Evolutionary conservation across 2,113 vertebrate species (phyloP), one percentile per base, ranked within the genome.

Genomic region (Microtus richardsoni): DNA sequence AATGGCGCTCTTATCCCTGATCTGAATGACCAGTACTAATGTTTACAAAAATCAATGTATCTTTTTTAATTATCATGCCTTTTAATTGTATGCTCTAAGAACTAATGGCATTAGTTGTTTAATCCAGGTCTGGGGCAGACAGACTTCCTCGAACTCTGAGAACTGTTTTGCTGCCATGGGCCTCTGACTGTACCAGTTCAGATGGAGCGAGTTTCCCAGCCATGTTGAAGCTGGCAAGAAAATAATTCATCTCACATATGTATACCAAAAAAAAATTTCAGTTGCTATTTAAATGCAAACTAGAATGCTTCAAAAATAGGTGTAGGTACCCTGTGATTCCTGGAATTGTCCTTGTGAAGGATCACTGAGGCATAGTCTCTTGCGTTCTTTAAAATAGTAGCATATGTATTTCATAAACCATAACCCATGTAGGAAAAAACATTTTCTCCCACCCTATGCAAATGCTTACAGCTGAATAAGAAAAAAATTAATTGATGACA

Each of bases 401-500:
- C 77, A n/a, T 90, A 71, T 85, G 92, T 93, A 94, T 89, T 97
- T 96, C 95, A 95, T 96, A 94, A 96, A 89, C 77, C 75, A 77
- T 66, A 80, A 39, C 68, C 84, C 85, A 64, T 73, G 12, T 58
- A 92, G 91, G 85, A 68, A 89, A 92, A 74, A 19, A 10, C 70
- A 44, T 90, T 54, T 24, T n/a, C 14, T 52, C 44, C 7, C 33
- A 52, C 93, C 94, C 91, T 93, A 94, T 54, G 10, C 96, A 96
- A 97, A 97, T 97, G 95, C 98, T 97, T 98, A 97, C 98, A 98
- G 98, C 98, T 97, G 98, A 98, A 98, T 97, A 97, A 97, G 97
- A 97, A 71, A 97, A 98, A 97, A 98, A 98, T 98, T 98, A 98
- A 98, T 98, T 98, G 98, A 99, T 98, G 98, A 98, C 98, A 96